Percentiles rank a stretch among this genome's conserved stretches.
These are phyloP conservation scores for Orthosia gracilis DNA, from an alignment of 2,888 invertebrate species.

Conservation along the genomic window DNA sequence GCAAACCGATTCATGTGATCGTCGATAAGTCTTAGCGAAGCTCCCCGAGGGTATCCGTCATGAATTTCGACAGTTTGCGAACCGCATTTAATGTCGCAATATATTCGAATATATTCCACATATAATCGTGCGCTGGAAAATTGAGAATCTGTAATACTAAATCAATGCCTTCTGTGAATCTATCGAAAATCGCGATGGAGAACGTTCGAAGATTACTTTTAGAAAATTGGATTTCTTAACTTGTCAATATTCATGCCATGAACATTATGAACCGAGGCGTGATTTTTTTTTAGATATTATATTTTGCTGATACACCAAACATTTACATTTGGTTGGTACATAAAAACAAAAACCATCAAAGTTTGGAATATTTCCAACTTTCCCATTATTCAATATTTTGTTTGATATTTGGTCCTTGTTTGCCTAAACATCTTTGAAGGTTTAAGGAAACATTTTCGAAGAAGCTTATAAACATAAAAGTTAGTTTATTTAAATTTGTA, in stretches of 20 bases:
- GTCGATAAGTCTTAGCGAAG: slow-evolving; percentile 39
- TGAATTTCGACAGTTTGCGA: slow-evolving; percentile 36
- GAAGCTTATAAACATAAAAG: slow-evolving; percentile 11
- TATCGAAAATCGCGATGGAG: slow-evolving; percentile 43
- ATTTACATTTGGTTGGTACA: slow-evolving; percentile 10
- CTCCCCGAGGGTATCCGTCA: slow-evolving; percentile 32
- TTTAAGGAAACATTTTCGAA: slow-evolving; percentile 25
- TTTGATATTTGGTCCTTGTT: slow-evolving; percentile 26
- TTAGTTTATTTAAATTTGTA: slow-evolving; percentile 18
- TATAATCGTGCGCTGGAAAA: slow-evolving; percentile 52
- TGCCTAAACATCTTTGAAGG: slow-evolving; percentile 18
- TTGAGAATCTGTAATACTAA: slow-evolving; percentile 62
- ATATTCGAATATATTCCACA: slow-evolving; percentile 42
- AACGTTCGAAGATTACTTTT: slow-evolving; percentile 60
- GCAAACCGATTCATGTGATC: slow-evolving; percentile 26
- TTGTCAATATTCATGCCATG: slow-evolving; percentile 65
- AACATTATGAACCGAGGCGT: slow-evolving; percentile 61
- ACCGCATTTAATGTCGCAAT: slow-evolving; percentile 49
- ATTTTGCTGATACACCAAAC: slow-evolving; percentile 21
- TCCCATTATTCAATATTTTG: slow-evolving; percentile 51
- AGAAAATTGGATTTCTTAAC: slow-evolving; percentile 66
- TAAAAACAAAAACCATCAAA: slow-evolving; percentile 51
- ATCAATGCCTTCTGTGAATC: slow-evolving; percentile 58
- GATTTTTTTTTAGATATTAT: slow-evolving; percentile 49
- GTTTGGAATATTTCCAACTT: slow-evolving; percentile 55